Evolutionary conservation across 2,113 vertebrate genomes (phyloP).

Genomic region (Theristicus caerulescens): DNA sequence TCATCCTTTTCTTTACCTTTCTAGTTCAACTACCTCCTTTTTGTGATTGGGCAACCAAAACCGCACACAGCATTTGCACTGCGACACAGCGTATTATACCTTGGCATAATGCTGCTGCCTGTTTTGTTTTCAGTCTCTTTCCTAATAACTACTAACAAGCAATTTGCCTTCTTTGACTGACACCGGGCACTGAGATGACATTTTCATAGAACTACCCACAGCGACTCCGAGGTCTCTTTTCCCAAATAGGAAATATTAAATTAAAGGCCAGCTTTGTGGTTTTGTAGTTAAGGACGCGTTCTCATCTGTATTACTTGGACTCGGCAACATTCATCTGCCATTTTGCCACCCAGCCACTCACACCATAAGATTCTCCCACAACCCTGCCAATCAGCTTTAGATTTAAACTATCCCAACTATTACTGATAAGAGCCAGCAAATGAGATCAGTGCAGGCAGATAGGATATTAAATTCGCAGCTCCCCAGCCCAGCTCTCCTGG

Average conservation of each 20-base stretch:
- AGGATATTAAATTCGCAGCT: background rate
- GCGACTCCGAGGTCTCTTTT: background rate
- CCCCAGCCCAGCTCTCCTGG: background rate
- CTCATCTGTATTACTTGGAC: background rate
- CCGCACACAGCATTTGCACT: background rate
- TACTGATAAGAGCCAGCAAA: accelerated
- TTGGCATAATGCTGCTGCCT: background rate
- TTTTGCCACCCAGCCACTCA: background rate
- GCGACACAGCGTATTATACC: background rate
- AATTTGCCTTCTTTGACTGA: background rate
- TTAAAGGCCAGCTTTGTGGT: background rate
- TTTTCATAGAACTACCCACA: background rate
- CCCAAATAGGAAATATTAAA: background rate
- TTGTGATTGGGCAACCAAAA: background rate
- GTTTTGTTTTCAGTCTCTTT: background rate
- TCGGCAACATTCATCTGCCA: background rate
- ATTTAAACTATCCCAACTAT: background rate
- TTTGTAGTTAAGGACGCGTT: background rate
- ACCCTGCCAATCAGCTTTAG: background rate
- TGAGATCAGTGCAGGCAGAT: accelerated
- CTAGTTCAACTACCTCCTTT: background rate
- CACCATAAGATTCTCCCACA: background rate
- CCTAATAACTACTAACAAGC: background rate
- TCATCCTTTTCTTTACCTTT: background rate
- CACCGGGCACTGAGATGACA: background rate